Conservation (phyloP, 2,888 invertebrate genomes). For the Ornithoptera alexandrae region DNA sequence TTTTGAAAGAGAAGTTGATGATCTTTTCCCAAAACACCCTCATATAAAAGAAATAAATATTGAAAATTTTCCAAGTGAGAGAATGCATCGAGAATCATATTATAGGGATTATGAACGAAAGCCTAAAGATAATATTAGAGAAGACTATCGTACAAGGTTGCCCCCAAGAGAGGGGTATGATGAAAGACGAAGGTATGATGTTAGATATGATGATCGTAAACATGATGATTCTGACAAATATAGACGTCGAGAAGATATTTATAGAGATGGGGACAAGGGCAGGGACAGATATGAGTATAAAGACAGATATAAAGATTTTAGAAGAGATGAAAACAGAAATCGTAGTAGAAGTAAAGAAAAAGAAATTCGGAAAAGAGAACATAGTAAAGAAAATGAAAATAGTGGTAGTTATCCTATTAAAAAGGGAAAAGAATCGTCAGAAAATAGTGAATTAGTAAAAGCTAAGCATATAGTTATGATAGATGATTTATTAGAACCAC, state of each 20-base stretch:
- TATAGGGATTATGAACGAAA: slow-evolving; percentile 35
- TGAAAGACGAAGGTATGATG: slow-evolving; percentile 40
- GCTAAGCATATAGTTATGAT: slow-evolving; percentile 80
- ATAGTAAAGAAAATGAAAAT: slow-evolving; percentile 56
- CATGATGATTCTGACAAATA: slow-evolving; percentile 50
- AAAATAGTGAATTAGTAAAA: slow-evolving; percentile 41
- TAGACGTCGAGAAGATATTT: slow-evolving; percentile 37
- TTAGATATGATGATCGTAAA: slow-evolving; percentile 44
- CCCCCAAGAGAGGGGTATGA: slow-evolving; percentile 46
- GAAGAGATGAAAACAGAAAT: slow-evolving; percentile 43
- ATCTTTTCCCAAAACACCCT: slow-evolving; percentile 55
- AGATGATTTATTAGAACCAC: slow-evolving; percentile 90
- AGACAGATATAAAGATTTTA: slow-evolving; percentile 47
- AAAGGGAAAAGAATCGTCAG: slow-evolving; percentile 46
- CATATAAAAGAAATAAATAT: slow-evolving; percentile 48
- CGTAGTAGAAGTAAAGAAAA: slow-evolving; percentile 61
- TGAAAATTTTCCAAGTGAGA: slow-evolving; percentile 37
- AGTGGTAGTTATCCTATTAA: slow-evolving; percentile 43
- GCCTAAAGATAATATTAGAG: slow-evolving; percentile 42
- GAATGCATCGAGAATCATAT: slow-evolving; percentile 44
- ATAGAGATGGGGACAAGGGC: slow-evolving; percentile 43
- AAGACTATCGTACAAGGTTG: slow-evolving; percentile 40
- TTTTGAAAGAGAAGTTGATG: slow-evolving; percentile 64
- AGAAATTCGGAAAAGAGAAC: slow-evolving; percentile 59
- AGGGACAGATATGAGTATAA: slow-evolving; percentile 50